A percentile compares a stretch with the other conserved stretches of the same genome.
Conservation (phyloP, 2,888 invertebrate species). For the Teleiodes luculella region DNA sequence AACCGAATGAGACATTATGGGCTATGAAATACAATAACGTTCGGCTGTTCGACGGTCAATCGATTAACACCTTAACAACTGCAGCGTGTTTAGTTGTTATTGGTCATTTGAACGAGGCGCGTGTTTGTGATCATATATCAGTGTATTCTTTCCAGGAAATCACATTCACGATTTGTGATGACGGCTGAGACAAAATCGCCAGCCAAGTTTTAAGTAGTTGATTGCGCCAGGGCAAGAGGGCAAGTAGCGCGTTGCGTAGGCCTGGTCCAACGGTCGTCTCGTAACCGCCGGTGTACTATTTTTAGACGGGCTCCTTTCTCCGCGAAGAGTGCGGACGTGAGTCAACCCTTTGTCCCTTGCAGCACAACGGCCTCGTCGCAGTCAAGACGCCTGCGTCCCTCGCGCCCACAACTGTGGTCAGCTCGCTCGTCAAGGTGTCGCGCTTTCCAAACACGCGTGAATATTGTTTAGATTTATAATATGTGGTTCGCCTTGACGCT, state of each 20-base stretch:
- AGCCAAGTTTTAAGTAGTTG: constrained; percentile 18
- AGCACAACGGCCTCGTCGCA: constrained; percentile 49
- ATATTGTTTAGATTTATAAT: constrained; percentile 64
- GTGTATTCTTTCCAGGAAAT: constrained; percentile 12
- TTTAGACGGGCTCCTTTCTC: constrained; percentile 66
- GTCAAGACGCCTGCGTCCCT: constrained; percentile 32
- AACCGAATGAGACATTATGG: constrained; percentile 32
- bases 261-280: constrained; percentile 55
- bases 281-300: constrained; percentile 62
- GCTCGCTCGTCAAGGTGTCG: constrained; percentile 40
- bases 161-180: constrained; percentile 1
- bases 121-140: constrained; percentile 18
- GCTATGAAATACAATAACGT: constrained; percentile 27
- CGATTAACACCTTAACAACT: constrained; percentile 30
- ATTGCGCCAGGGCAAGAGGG: constrained; percentile 39
- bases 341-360: constrained; percentile 67
- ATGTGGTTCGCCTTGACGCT: constrained; percentile 64
- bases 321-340: constrained; percentile 62
- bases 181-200: constrained; percentile 8
- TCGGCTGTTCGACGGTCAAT: constrained; percentile 33
- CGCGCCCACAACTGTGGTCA: constrained; percentile 15
- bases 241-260: constrained; percentile 53
- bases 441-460: constrained; percentile 55
- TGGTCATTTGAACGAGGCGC: constrained; percentile 25
- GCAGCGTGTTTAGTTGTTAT: constrained; percentile 22